Percentiles rank a stretch among this genome's conserved stretches.
Conservation (phyloP, 2,888 invertebrate genomes). For the Sepiola atlantica region DNA sequence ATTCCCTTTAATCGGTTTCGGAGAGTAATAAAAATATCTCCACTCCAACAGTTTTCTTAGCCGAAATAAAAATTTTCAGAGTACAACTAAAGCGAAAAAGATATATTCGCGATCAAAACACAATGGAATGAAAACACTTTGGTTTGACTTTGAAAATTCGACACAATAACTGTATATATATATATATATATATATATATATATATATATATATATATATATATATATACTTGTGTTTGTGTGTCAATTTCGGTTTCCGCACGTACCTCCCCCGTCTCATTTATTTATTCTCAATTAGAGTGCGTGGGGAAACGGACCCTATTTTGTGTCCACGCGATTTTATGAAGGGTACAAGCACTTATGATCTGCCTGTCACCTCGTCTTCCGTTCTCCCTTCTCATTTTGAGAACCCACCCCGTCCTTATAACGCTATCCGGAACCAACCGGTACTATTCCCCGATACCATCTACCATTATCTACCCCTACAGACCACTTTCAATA, state of each 20-base stretch:
- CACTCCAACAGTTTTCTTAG: too few relatives aligned
- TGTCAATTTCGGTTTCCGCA: background rate
- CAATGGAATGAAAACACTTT: too few relatives aligned
- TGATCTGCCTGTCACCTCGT: background rate
- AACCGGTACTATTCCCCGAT: background rate
- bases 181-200: background rate
- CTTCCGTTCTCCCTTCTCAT: background rate
- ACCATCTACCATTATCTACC: background rate
- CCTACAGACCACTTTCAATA: too few relatives aligned
- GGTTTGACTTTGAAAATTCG: too few relatives aligned
- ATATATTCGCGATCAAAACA: too few relatives aligned
- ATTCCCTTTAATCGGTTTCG: too few relatives aligned
- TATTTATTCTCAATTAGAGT: background rate
- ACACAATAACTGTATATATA: background rate
- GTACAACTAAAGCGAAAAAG: too few relatives aligned
- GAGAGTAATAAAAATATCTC: too few relatives aligned
- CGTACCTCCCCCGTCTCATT: too few relatives aligned
- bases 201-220: background rate
- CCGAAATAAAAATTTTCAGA: too few relatives aligned
- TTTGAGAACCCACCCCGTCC: background rate
- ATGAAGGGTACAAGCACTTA: background rate
- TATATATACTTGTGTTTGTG: background rate
- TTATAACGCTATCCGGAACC: background rate
- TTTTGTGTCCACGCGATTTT: background rate
- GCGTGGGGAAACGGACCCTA: background rate